Evolutionary conservation across 1,140 invertebrate species (phyloP).

Genomic region (Drosophila pectinifera): DNA sequence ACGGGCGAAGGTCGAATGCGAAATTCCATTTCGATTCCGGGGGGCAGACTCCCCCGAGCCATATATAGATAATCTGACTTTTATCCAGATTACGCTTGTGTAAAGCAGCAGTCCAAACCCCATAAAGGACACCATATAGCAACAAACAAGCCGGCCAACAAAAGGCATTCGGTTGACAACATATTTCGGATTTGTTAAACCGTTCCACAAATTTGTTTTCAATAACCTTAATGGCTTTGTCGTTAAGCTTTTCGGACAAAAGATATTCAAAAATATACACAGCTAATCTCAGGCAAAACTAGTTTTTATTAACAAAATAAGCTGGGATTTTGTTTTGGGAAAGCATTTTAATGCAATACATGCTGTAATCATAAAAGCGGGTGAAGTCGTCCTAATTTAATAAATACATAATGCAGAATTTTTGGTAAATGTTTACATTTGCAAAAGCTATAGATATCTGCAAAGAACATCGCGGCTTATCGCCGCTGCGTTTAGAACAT

Average conservation of each 20-base stretch:
- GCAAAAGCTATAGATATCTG: not conserved
- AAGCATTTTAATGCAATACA: not conserved
- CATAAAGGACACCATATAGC: constrained; percentile 15
- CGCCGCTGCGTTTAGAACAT: constrained; percentile 17
- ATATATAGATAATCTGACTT: constrained; percentile 27
- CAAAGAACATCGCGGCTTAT: constrained; percentile 7
- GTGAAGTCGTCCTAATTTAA: not conserved
- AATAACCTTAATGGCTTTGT: constrained; percentile 27
- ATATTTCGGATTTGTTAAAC: constrained; percentile 30
- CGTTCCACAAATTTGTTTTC: constrained; percentile 29
- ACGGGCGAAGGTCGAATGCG: constrained; percentile 5
- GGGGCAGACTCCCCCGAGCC: too few relatives aligned
- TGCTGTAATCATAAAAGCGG: not conserved
- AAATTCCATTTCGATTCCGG: constrained; percentile 4
- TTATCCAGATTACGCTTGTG: constrained; percentile 18
- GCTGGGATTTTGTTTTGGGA: not conserved
- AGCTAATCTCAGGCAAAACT: constrained; percentile 7
- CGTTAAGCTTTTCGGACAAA: constrained; percentile 9
- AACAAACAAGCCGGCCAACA: constrained; percentile 9
- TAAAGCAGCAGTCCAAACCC: constrained; percentile 17
- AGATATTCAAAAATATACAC: not conserved
- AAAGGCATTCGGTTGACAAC: constrained; percentile 2
- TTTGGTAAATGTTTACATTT: not conserved
- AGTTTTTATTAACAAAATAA: constrained; percentile 2
- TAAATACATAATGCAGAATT: too few relatives aligned